Conservation (phyloP, 2,797 vertebrate genomes). For the Peromyscus attwateri region DNA sequence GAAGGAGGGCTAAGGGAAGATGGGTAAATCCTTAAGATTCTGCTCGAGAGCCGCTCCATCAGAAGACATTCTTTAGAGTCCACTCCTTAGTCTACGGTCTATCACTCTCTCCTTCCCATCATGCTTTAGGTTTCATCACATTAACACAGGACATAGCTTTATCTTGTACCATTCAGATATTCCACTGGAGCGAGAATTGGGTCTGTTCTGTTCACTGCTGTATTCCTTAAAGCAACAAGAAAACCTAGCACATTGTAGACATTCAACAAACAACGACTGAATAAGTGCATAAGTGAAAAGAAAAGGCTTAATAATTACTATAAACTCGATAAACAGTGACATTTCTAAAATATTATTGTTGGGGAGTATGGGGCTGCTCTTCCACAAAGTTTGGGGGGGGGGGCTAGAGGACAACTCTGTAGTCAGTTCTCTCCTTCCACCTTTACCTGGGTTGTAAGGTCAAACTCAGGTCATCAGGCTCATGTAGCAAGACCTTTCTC, state of each 20-base stretch:
- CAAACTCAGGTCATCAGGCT: neutral
- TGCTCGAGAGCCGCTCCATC: slow-evolving; percentile 5
- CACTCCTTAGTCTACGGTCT: neutral
- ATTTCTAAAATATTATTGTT: no score
- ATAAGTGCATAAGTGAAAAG: neutral
- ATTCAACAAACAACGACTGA: slow-evolving; percentile 40
- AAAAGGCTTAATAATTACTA: slow-evolving; percentile 9
- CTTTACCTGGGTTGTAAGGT: neutral
- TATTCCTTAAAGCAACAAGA: slow-evolving; percentile 22
- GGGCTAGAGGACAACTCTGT: neutral
- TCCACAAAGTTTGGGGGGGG: neutral
- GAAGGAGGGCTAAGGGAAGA: no score
- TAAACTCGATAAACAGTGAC: neutral
- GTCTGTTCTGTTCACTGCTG: neutral
- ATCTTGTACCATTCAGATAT: slow-evolving; percentile 31
- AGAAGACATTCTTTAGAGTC: neutral
- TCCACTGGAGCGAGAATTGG: neutral
- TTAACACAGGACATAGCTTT: neutral
- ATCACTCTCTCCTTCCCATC: neutral
- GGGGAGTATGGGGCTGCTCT: neutral
- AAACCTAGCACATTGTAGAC: neutral
- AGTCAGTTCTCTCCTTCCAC: neutral
- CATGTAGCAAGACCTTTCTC: neutral
- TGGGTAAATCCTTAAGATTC: neutral
- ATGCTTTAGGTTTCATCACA: slow-evolving; percentile 39